phyloP scores from a whole-genome alignment of 1,140 invertebrate species.

The Apis florea region DNA sequence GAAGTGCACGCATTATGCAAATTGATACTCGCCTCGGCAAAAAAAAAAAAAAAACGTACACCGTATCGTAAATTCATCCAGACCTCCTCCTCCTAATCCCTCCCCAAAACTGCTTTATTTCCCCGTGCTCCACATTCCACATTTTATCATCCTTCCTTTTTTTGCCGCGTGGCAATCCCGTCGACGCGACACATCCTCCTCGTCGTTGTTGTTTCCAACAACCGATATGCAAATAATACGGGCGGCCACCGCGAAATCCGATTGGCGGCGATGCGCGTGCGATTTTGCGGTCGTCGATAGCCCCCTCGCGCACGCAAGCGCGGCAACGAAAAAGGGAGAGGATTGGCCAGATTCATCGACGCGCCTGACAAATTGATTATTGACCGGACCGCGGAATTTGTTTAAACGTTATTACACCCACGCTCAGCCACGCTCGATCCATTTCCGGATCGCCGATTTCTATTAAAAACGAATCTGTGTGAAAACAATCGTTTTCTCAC shows the following conservation, averaged over 20 bases:
- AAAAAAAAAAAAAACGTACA: neutral
- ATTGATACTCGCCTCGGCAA: slow-evolving; percentile 8
- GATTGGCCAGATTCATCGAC: slow-evolving; percentile 25
- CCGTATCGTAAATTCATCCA: slow-evolving; percentile 28
- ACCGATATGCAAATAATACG: slow-evolving; percentile 45
- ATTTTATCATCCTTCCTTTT: neutral
- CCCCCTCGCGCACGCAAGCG: neutral
- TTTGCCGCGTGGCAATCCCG: neutral
- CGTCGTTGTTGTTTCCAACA: slow-evolving; percentile 12
- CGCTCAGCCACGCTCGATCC: too few relatives aligned
- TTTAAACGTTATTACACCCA: slow-evolving; percentile 25
- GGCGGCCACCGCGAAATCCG: slow-evolving; percentile 26
- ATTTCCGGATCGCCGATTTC: neutral
- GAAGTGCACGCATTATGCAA: slow-evolving; percentile 30
- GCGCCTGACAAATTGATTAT: slow-evolving; percentile 26
- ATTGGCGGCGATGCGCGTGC: slow-evolving; percentile 38
- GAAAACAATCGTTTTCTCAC: too few relatives aligned
- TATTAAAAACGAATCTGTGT: neutral
- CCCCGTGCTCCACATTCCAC: neutral
- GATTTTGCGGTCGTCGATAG: slow-evolving; percentile 32
- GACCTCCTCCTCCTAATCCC: neutral
- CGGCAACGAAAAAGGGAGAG: slow-evolving; percentile 16
- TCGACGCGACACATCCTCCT: neutral
- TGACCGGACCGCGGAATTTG: neutral
- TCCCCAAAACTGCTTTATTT: too few relatives aligned